Conservation (phyloP, 1,140 invertebrate genomes). For the Trinorchestia longiramus region DNA sequence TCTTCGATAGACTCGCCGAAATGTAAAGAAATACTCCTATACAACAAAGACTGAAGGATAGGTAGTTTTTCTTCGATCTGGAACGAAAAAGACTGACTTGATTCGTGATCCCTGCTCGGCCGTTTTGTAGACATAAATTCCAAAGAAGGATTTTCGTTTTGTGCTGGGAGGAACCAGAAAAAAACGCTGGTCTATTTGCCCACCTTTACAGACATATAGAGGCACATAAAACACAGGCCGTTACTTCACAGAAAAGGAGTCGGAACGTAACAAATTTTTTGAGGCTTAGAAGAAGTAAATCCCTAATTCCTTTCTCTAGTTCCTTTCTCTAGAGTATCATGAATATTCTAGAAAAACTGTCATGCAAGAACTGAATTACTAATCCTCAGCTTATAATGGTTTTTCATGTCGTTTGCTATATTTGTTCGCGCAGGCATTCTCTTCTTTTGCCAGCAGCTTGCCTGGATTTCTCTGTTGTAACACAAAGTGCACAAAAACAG, state of each 20-base stretch:
- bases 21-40: no score
- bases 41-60: neutral
- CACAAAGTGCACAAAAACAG: neutral
- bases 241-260: neutral
- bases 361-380: no score
- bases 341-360: no score
- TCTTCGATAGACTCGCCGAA: no score
- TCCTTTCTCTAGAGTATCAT: no score
- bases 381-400: no score
- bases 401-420: no score
- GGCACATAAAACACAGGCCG: neutral
- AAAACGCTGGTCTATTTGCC: neutral
- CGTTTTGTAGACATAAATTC: neutral
- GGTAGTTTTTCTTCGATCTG: neutral
- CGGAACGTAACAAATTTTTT: neutral
- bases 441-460: no score
- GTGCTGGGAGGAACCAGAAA: neutral
- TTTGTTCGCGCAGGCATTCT: no score
- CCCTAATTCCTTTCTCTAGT: neutral
- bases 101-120: neutral
- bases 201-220: neutral
- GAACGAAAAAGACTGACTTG: neutral
- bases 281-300: neutral
- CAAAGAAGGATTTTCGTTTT: neutral
- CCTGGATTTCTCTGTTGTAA: no score